A percentile compares a stretch with the other conserved stretches of the same genome.
Conservation (phyloP, 2,113 vertebrate genomes). For the Eleginops maclovinus region DNA sequence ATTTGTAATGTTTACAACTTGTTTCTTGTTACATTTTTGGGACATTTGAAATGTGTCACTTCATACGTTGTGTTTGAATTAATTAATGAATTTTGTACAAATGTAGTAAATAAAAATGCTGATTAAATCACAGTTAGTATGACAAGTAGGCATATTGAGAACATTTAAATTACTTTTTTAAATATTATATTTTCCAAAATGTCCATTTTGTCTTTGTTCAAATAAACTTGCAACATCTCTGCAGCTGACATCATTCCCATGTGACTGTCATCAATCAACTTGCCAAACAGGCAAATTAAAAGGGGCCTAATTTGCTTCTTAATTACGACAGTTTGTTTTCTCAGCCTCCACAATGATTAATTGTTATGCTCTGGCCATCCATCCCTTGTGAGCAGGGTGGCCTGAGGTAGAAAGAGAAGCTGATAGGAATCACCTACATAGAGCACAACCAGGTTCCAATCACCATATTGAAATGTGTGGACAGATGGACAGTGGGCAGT, state of each 20-base stretch:
- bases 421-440: slow-evolving; percentile 45
- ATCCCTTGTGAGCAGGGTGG: slow-evolving; percentile 66
- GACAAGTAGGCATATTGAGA: too few species aligned
- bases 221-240: slow-evolving; percentile 33
- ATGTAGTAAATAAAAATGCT: not conserved
- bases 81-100: not conserved
- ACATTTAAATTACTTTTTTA: too few species aligned
- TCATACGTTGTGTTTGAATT: not conserved
- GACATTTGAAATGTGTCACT: not conserved
- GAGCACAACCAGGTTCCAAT: slow-evolving; percentile 47
- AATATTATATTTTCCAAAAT: slow-evolving; percentile 22
- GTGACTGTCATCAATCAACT: slow-evolving; percentile 83
- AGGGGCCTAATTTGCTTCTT: slow-evolving; percentile 69
- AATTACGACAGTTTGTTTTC: slow-evolving; percentile 80
- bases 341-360: slow-evolving; percentile 83
- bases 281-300: slow-evolving; percentile 71
- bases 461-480: slow-evolving; percentile 35
- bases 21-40: not conserved
- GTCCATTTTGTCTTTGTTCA: slow-evolving; percentile 36
- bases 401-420: slow-evolving; percentile 50
- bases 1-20: not conserved
- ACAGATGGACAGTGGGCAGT: slow-evolving; percentile 66
- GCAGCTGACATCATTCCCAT: slow-evolving; percentile 42
- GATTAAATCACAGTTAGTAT: not conserved
- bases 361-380: slow-evolving; percentile 68